Evolutionary conservation across 1,140 invertebrate species (phyloP).

Genomic region (Gonatopus flavifemur): DNA sequence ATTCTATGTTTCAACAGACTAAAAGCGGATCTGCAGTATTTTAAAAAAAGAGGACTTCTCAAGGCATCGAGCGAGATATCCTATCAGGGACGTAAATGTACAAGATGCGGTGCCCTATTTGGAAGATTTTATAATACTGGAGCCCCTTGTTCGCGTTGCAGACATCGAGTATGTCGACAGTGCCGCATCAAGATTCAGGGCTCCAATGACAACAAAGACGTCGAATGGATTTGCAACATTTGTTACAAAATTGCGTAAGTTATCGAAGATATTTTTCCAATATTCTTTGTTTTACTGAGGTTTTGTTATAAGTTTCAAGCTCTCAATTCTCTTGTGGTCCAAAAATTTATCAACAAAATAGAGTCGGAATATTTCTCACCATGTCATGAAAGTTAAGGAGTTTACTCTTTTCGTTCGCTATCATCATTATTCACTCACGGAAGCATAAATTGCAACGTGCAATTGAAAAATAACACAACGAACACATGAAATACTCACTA

Average conservation of each 20-base stretch:
- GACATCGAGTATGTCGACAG: conserved; percentile 71
- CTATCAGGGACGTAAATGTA: conserved; percentile 65
- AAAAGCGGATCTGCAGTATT: conserved; percentile 65
- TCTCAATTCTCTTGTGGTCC: too few species aligned
- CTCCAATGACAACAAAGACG: conserved; percentile 45
- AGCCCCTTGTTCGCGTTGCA: conserved; percentile 69
- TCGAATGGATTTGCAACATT: conserved; percentile 74
- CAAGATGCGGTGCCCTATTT: conserved; percentile 69
- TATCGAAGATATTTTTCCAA: background rate
- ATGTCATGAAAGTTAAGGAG: too few species aligned
- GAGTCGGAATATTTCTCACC: too few species aligned
- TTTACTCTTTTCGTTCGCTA: too few species aligned
- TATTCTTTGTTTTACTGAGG: background rate
- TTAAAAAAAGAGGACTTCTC: conserved; percentile 63
- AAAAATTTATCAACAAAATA: too few species aligned
- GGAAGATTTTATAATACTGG: conserved; percentile 77
- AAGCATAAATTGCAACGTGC: too few species aligned
- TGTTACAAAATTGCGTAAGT: conserved; percentile 77
- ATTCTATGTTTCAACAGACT: conserved; percentile 64
- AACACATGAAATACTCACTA: too few species aligned
- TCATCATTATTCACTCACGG: too few species aligned
- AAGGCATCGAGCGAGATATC: conserved; percentile 51
- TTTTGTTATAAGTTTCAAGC: too few species aligned
- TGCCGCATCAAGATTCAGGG: conserved; percentile 64
- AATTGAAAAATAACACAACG: too few species aligned